Evolutionary conservation across 2,113 vertebrate genomes (phyloP).

Genomic region (Pseudopipra pipra): DNA sequence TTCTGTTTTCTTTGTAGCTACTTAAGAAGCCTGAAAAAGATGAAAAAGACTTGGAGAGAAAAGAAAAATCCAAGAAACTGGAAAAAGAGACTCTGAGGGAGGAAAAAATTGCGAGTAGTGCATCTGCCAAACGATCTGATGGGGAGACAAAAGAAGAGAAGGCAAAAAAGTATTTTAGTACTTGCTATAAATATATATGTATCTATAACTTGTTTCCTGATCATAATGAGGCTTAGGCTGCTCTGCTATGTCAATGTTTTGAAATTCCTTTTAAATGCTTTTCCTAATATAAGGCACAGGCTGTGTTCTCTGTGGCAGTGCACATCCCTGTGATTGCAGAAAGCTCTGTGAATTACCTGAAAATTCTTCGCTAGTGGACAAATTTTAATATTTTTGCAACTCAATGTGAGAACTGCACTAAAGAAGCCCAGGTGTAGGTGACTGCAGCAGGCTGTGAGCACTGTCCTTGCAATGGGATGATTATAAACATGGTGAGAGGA

Average conservation of each 20-base stretch:
- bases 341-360: neutral
- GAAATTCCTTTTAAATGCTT: slow-evolving; percentile 1
- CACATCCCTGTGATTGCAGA: neutral
- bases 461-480: neutral
- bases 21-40: slow-evolving; percentile 96
- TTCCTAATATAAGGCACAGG: neutral
- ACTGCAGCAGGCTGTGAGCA: neutral
- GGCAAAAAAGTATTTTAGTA: slow-evolving; percentile 80
- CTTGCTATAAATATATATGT: slow-evolving; percentile 62
- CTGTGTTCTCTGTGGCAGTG: neutral
- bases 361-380: neutral
- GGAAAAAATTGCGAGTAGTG: slow-evolving; percentile 77
- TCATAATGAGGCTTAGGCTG: neutral
- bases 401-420: neutral
- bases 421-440: neutral
- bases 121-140: slow-evolving; percentile 84
- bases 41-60: slow-evolving; percentile 87
- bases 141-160: slow-evolving; percentile 88
- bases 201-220: slow-evolving; percentile 34
- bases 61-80: slow-evolving; percentile 89
- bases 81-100: slow-evolving; percentile 89
- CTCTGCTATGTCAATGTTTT: neutral
- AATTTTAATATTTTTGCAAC: neutral
- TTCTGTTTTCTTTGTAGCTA: slow-evolving; percentile 80
- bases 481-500: neutral